Evolutionary conservation across 1,140 invertebrate species (phyloP).

Genomic region (Aphaenogaster ashmeadi): DNA sequence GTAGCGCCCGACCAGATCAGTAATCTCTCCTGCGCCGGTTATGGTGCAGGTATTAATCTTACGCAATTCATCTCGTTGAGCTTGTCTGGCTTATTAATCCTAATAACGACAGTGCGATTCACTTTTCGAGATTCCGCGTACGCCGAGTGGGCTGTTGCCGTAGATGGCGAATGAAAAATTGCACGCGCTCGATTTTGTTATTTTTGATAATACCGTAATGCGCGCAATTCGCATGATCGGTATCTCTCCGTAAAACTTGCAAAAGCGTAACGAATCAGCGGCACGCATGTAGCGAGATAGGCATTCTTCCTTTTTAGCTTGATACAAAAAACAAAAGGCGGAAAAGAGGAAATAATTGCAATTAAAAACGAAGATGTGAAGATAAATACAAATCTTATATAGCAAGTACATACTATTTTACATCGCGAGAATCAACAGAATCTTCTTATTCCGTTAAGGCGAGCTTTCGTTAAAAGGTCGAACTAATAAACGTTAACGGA

Average conservation of each 20-base stretch:
- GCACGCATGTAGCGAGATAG: slow-evolving; percentile 52
- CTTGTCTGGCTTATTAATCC: slow-evolving; percentile 71
- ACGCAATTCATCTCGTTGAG: slow-evolving; percentile 78
- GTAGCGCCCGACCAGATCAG: slow-evolving; percentile 78
- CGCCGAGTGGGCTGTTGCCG: slow-evolving; percentile 10
- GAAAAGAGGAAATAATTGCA: not conserved
- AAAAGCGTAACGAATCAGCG: slow-evolving; percentile 60
- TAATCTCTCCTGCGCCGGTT: slow-evolving; percentile 81
- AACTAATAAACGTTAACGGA: slow-evolving; percentile 74
- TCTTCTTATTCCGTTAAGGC: slow-evolving; percentile 41
- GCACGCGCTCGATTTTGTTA: slow-evolving; percentile 41
- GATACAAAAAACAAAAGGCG: slow-evolving; percentile 22
- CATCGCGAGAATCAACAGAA: slow-evolving; percentile 51
- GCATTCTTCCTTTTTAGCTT: slow-evolving; percentile 38
- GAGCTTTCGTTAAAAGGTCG: slow-evolving; percentile 58
- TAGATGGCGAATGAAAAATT: slow-evolving; percentile 59
- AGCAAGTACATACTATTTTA: not conserved
- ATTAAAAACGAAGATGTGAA: slow-evolving; percentile 6
- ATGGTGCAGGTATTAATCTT: slow-evolving; percentile 82
- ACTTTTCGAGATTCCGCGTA: slow-evolving; percentile 68
- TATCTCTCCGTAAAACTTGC: slow-evolving; percentile 55
- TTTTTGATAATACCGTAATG: slow-evolving; percentile 56
- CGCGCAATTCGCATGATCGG: slow-evolving; percentile 48
- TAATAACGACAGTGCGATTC: slow-evolving; percentile 72
- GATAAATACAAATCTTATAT: slow-evolving; percentile 42